Evolutionary conservation across 2,888 invertebrate species (phyloP), one percentile per base, ranked within the genome.

Genomic region (Pachycephus smyrnensis): DNA sequence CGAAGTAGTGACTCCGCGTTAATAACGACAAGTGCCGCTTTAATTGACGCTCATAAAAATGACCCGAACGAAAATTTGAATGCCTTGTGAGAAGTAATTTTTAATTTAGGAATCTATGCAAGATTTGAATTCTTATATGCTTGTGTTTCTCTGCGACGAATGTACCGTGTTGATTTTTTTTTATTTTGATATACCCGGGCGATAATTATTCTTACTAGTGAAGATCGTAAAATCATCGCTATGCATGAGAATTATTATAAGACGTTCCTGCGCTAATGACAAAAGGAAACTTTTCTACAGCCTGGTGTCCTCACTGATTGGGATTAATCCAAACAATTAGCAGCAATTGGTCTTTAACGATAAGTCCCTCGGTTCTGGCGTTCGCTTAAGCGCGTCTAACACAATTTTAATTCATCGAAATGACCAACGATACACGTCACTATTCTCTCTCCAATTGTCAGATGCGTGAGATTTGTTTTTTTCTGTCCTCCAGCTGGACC

Each of bases 291-390:
- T 71, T 71, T 71, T 33, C 33, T 71, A 23, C 23, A 31, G 71
- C 23, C 33, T 71, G 71, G 71, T 71, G 71, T 71, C 71, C 71
- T 30, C 71, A 36, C 75, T 78, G 73, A 78, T 78, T 75, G 75
- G 78, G 76, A 78, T 78, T 78, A 76, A 78, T 78, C 73, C 78
- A 73, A 73, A 76, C 76, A 78, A 78, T 78, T 78, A 78, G 73
- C 55, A 68, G 73, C 73, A 75, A 76, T 75, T 75, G 75, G 40
- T 75, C 71, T 31, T 71, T 71, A 71, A 71, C 71, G 71, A 71
- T 71, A 71, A 32, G 31, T 32, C 71, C 33, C 31, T 33, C 71
- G 71, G 71, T 71, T 23, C 71, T 71, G 71, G 33, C 71, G 71
- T 71, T 71, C 71, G 71, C 33, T 71, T 71, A 71, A 71, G 71